A percentile compares a stretch with the other conserved stretches of the same genome.
These are phyloP conservation scores for Rotaria socialis DNA, from an alignment of 2,888 invertebrate genomes.

Conservation along the genomic window DNA sequence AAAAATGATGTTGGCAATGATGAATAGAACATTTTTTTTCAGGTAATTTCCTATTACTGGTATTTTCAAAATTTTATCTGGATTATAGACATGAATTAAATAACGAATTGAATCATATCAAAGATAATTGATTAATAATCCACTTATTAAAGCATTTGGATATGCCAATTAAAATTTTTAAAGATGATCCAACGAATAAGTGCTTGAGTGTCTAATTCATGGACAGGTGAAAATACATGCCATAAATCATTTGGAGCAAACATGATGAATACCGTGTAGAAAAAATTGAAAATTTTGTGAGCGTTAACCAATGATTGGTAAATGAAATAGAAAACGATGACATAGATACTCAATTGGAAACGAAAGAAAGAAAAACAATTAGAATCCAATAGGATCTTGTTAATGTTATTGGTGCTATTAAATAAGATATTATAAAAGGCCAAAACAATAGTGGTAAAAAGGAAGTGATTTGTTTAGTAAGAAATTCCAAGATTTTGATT, in stretches of 20 bases:
- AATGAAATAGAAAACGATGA: slow-evolving; percentile 5
- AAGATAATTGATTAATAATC: neutral
- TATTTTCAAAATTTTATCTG: neutral
- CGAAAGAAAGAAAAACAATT: neutral
- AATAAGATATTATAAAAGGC: neutral
- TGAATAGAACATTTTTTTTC: neutral
- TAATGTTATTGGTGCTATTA: neutral
- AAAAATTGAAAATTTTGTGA: neutral
- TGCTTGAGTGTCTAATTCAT: neutral
- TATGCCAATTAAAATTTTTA: neutral
- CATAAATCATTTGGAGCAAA: neutral
- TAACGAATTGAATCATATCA: neutral
- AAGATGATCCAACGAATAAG: neutral
- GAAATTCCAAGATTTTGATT: neutral
- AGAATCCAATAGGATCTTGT: neutral
- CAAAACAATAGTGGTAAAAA: neutral
- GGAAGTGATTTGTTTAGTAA: neutral
- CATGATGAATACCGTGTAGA: neutral
- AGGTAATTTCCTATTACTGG: neutral
- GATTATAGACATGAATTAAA: neutral
- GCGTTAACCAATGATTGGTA: neutral
- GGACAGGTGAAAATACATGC: neutral
- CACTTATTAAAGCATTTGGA: neutral
- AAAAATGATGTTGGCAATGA: slow-evolving; percentile 5
- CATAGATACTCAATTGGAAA: neutral